Conservation (phyloP, 2,888 invertebrate species). For the Tachina lurida region DNA sequence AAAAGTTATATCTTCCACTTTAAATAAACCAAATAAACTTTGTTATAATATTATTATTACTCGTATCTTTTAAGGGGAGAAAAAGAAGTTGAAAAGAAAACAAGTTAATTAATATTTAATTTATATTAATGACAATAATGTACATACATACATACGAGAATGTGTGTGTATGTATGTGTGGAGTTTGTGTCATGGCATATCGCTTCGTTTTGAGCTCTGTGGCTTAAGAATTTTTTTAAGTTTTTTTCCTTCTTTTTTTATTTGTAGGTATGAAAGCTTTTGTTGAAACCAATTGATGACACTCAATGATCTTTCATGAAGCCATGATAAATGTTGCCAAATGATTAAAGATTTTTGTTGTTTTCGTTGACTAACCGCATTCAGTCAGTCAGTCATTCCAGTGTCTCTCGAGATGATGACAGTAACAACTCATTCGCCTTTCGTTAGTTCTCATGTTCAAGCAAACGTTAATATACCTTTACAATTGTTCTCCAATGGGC, state of each 20-base stretch:
- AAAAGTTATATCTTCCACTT: slow-evolving; percentile 28
- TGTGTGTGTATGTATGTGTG: too few species aligned
- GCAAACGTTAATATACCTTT: slow-evolving; percentile 17
- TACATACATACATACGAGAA: slow-evolving; percentile 52
- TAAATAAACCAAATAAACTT: slow-evolving; percentile 31
- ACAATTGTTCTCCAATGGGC: slow-evolving; percentile 44
- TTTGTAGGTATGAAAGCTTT: slow-evolving; percentile 30
- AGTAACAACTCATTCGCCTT: slow-evolving; percentile 59
- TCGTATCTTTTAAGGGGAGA: not conserved
- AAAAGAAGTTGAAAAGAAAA: slow-evolving; percentile 36
- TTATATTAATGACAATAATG: slow-evolving; percentile 78
- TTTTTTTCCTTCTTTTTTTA: too few species aligned
- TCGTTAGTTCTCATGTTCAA: slow-evolving; percentile 15
- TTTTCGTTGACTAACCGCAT: slow-evolving; percentile 14
- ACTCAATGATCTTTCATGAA: slow-evolving; percentile 54
- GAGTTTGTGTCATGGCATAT: slow-evolving; percentile 44
- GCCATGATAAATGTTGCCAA: slow-evolving; percentile 60
- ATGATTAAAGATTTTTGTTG: slow-evolving; percentile 51
- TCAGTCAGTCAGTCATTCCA: not conserved
- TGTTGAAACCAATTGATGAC: slow-evolving; percentile 62
- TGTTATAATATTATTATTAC: slow-evolving; percentile 29
- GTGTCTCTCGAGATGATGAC: slow-evolving; percentile 31
- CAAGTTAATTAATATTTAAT: slow-evolving; percentile 80
- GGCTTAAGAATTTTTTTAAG: not conserved
- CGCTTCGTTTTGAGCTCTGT: slow-evolving; percentile 11